Percentiles rank a stretch among this genome's conserved stretches.
Conservation (phyloP, 2,113 vertebrate genomes). For the Pygoscelis adeliae region DNA sequence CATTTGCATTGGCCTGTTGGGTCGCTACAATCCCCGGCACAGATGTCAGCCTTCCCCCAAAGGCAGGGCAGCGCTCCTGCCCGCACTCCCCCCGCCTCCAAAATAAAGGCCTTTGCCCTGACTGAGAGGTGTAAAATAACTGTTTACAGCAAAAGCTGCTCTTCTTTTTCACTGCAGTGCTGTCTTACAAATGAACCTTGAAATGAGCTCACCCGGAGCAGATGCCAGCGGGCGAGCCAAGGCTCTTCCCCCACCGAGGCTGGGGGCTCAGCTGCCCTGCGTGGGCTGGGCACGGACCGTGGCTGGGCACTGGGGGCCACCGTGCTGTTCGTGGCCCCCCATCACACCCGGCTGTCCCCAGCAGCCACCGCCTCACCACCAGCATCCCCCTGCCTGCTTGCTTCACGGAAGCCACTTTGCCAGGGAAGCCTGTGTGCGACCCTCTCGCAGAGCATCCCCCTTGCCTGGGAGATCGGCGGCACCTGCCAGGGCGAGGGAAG, state of each 20-base stretch:
- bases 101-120: constrained; percentile 34
- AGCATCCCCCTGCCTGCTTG: neutral
- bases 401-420: neutral
- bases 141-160: constrained; percentile 36
- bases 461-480: neutral
- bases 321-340: accelerated
- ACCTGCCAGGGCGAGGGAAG: neutral
- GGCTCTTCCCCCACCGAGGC: neutral
- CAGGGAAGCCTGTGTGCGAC: neutral
- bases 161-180: neutral
- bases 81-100: neutral
- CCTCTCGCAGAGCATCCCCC: neutral
- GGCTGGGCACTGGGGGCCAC: neutral
- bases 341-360: accelerated
- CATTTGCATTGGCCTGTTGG: constrained; percentile 50
- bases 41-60: constrained; percentile 57
- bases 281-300: accelerated
- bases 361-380: accelerated
- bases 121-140: constrained; percentile 57
- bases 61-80: neutral
- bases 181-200: constrained; percentile 42
- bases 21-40: constrained; percentile 8
- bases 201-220: neutral
- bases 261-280: neutral
- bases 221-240: neutral